These are phyloP conservation scores for Smutsia temminckii DNA, from an alignment of 2,797 vertebrate species.

Conservation along the genomic window DNA sequence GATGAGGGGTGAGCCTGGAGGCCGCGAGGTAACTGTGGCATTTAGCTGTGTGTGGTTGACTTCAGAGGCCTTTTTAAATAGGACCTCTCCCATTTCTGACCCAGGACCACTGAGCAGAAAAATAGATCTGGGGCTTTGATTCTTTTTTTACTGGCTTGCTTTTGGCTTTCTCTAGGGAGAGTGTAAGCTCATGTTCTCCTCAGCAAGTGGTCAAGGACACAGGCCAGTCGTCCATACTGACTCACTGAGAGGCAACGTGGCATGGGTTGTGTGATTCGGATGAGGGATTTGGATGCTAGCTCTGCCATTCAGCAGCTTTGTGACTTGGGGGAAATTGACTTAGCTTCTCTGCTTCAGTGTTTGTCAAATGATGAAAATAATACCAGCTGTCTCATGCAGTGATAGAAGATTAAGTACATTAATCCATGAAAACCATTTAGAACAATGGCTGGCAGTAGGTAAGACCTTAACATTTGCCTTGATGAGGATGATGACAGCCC, in stretches of 20 bases:
- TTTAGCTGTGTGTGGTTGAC: neutral
- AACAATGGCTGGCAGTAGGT: neutral
- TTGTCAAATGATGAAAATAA: conserved; percentile 51
- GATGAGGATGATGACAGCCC: neutral
- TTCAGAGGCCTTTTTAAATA: neutral
- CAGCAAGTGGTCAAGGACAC: neutral
- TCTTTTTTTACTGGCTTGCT: neutral
- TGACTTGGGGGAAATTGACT: conserved; percentile 4
- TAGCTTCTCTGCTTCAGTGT: conserved; percentile 5
- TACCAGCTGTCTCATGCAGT: conserved; percentile 16
- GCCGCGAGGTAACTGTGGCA: fast-evolving
- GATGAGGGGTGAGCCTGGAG: neutral
- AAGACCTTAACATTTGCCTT: neutral
- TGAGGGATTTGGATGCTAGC: neutral
- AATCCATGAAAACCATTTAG: neutral
- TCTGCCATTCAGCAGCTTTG: neutral
- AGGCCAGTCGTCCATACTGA: neutral
- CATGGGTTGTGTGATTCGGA: neutral
- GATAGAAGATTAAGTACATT: conserved; percentile 48
- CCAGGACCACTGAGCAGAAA: neutral
- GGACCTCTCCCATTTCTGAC: neutral
- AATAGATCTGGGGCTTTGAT: neutral
- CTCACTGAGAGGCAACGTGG: neutral
- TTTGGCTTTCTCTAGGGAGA: neutral
- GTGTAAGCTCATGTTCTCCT: neutral